Evolutionary conservation across 2,888 invertebrate species (phyloP), one percentile per base, ranked within the genome.

Genomic region (Melinopterus prodromus): DNA sequence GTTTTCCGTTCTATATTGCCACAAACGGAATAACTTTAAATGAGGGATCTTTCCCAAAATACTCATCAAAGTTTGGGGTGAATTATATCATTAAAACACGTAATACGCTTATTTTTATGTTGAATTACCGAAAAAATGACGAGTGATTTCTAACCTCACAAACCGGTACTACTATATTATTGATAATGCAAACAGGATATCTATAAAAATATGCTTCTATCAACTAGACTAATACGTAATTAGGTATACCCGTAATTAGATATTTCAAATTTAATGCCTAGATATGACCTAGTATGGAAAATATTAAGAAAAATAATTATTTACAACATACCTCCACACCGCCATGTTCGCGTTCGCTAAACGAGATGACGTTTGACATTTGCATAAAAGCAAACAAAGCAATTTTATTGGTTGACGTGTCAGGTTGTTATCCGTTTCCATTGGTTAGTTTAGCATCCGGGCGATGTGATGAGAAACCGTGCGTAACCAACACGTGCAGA

Each of bases 271-370:
- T 26, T 26, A 26, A 26, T 26, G 26, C 26, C 26, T 26, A 26
- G 26, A 26, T 26, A 26, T 26, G 26, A 3, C 26, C 26, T 26
- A 26, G 26, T 26, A 26, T 26, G 26, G 26, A 53, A 53, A 53
- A 53, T 7, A 9, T 1, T 53, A 53, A 53, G 53, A 4, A 53
- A 53, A 53, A 9, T 53, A 53, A 53, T 53, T 53, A 71, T 71
- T 71, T 74, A 74, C 26, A 26, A 26, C 74, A 37, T 74, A 74
- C 74, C 74, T 74, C 74, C 26, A 74, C 74, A 74, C 74, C 36
- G 74, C 74, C 74, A 74, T 74, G 35, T 74, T 74, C 6, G 35
- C 26, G n/a, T n/a, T 74, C 74, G 35, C 74, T 74, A 7, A 36
- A 9, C 9, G 9, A 53, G 53, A 53, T 53, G 53, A 53, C 53